Evolutionary conservation across 2,113 vertebrate genomes (phyloP), one percentile per base, ranked within the genome.

Genomic region (Butorides virescens): DNA sequence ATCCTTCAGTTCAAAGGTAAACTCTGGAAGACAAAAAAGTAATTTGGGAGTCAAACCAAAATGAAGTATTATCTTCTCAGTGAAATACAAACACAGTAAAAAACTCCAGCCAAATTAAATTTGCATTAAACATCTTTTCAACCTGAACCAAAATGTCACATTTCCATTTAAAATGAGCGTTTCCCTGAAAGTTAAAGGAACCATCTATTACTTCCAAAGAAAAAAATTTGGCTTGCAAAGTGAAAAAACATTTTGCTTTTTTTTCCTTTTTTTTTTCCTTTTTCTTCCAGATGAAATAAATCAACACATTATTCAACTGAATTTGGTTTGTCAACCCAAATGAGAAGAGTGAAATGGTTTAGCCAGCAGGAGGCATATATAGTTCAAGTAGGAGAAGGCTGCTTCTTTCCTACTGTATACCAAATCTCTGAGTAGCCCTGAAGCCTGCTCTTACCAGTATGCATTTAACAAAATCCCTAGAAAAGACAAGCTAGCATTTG

Each of bases 361-460:
- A 73, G 23, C 71, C 90, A 96, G 92, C 37, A 83, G 92, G 78
- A 96, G 67, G 63, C 75, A 81, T 39, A 10, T 26, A 86, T 46
- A 10, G 30, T 25, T 80, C 77, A 79, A 56, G 36, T 6, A 89
- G 44, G n/a, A 74, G 49, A 78, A 27, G 19, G 11, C 32, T 73
- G 29, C 8, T 32, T 18, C 29, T 85, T 49, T 78, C 49, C 36
- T 88, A 8, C 36, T 66, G 6, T 36, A 44, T 4, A 10, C 21
- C 19, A 39, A 42, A 63, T 11, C 36, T 56, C 20, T 55, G 46
- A 25, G 79, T 12, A 46, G 47, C 4, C 11, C 87, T 73, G 42
- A 76, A 86, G 20, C 20, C 32, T 80, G 16, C 7, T 71, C 8
- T 89, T n/a, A 55, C 23, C 53, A 55, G 8, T 22, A 16, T 37